These are phyloP conservation scores for Caenorhabditis virilis DNA, from an alignment of 2,888 invertebrate genomes.

Conservation along the genomic window DNA sequence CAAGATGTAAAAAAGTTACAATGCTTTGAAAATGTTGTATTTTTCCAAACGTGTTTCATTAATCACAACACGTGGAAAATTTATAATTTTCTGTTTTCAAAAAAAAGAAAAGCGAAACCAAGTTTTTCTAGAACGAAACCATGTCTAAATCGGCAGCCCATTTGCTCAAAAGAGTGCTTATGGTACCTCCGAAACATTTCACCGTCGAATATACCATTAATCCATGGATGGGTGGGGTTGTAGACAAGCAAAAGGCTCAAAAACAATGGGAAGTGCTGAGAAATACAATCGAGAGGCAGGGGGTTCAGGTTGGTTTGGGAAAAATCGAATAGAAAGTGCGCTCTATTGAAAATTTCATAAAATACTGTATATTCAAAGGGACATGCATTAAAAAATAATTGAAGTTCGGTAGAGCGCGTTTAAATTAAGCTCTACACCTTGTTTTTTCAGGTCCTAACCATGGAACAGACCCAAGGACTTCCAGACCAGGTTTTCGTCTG, in stretches of 20 bases:
- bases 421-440: too few species aligned
- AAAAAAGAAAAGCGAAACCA: too few species aligned
- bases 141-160: constrained; percentile 40
- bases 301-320: constrained; percentile 55
- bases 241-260: constrained; percentile 59
- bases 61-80: too few species aligned
- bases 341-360: too few species aligned
- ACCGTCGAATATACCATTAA: constrained; percentile 67
- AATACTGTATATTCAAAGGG: too few species aligned
- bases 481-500: constrained; percentile 69
- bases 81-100: too few species aligned
- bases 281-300: constrained; percentile 61
- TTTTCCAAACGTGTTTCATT: too few species aligned
- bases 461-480: constrained; percentile 61
- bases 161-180: constrained; percentile 61
- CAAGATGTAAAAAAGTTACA: too few species aligned
- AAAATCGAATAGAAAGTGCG: too few species aligned
- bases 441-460: constrained; percentile 56
- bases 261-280: constrained; percentile 64
- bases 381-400: too few species aligned
- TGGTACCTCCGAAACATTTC: constrained; percentile 67
- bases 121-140: neutral
- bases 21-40: too few species aligned
- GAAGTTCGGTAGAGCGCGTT: too few species aligned
- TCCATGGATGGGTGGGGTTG: constrained; percentile 69